phyloP scores from a whole-genome alignment of 2,797 vertebrate species.

The Loris lydekkerianus region DNA sequence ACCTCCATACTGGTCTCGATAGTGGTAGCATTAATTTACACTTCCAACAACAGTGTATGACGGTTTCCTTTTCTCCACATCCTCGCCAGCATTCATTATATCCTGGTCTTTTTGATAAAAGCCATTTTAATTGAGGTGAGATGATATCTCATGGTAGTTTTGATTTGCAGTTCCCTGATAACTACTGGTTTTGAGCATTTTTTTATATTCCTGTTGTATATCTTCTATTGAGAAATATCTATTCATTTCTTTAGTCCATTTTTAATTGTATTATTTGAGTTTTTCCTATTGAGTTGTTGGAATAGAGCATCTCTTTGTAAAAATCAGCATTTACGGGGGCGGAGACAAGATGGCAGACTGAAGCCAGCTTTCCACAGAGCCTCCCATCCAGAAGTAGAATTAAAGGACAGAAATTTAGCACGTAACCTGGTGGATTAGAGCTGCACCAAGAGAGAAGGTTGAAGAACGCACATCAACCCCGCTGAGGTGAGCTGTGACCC shows the following conservation, averaged over 20 bases:
- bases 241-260: neutral
- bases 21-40: neutral
- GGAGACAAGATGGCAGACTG: too few relatives aligned
- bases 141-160: neutral
- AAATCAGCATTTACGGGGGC: conserved; percentile 35
- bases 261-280: neutral
- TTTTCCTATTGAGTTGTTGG: neutral
- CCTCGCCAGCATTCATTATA: neutral
- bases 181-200: neutral
- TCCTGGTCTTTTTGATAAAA: neutral
- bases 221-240: neutral
- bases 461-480: too few relatives aligned
- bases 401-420: too few relatives aligned
- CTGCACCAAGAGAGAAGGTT: too few relatives aligned
- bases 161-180: neutral
- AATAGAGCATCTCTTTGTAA: neutral
- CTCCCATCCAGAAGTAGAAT: too few relatives aligned
- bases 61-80: neutral
- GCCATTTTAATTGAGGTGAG: neutral
- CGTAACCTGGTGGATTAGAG: too few relatives aligned
- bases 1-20: neutral
- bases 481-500: too few relatives aligned
- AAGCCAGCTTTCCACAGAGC: too few relatives aligned
- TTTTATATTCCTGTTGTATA: neutral
- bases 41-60: neutral